Base-by-base conservation (phyloP, 2,888 invertebrate genomes). In the Hydraecia micacea region DNA sequence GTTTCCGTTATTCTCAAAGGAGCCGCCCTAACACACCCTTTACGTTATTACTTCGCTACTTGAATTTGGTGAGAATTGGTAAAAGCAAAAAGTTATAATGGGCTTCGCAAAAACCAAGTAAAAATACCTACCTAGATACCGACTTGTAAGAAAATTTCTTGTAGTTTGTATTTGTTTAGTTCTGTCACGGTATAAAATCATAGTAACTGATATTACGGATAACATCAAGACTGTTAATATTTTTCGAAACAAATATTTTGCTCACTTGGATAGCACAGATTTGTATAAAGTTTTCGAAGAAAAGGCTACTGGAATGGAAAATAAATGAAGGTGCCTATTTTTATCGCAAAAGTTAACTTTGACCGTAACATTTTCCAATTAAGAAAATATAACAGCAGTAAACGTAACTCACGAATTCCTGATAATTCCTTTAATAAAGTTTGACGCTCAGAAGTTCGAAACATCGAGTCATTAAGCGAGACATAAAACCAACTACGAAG, bases 401-500 rank as follows among this genome's bases (percentile, higher is more conserved):
- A 83, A 15, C 55, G 63, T 74, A 73, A 78, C 74, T 83, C 65
- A 68, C 63, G 65, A 80, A 73, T 85, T 81, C 77, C 65, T 65
- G 69, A 84, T 84, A 87, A 84, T 80, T 87, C 73, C 72, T 79
- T 78, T 84, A 83, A 78, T 87, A 86, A 88, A 87, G 75, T 86
- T 83, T 81, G 78, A 83, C 80, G 77, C 74, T 66, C 83, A 79
- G 75, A 88, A 87, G 80, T 88, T 86, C 72, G 79, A 85, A 79
- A 86, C 83, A 86, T 84, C 86, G 85, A 85, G 89, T 90, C 86
- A 87, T 91, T 90, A 89, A 86, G 81, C 84, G 85, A 86, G 87
- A 90, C 88, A 89, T 90, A 90, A 90, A 93, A 92, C 91, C 89
- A 93, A 92, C 93, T 92, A 92, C 90, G 91, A 91, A 92, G 91